Percentiles rank a stretch among this genome's conserved stretches.
Conservation (phyloP, 2,113 vertebrate genomes). For the Hiodon tergisus region DNA sequence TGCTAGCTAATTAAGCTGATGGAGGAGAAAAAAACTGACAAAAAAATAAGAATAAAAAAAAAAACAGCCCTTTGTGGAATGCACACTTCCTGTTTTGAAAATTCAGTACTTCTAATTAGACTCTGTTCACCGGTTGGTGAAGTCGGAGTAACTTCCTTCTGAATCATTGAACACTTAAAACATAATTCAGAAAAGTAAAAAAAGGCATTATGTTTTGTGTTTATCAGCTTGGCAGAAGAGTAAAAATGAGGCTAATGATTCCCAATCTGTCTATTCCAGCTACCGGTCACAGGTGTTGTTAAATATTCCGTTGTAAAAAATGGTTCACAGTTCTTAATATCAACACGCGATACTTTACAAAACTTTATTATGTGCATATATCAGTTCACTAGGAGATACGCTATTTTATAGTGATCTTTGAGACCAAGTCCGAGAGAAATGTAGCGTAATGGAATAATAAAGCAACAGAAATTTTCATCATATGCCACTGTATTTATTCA, state of each 20-base stretch:
- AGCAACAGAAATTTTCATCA: too few relatives aligned
- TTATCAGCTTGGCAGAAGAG: constrained; percentile 8
- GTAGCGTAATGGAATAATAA: too few relatives aligned
- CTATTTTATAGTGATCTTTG: too few relatives aligned
- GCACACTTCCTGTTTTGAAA: constrained; percentile 25
- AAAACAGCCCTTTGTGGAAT: constrained; percentile 29
- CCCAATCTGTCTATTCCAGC: not conserved
- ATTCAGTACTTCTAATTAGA: constrained; percentile 21
- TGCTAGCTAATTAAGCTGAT: constrained; percentile 86
- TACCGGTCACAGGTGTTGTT: not conserved
- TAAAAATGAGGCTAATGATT: constrained; percentile 6
- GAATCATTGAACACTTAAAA: constrained; percentile 11
- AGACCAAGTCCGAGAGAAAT: too few relatives aligned
- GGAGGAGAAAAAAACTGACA: constrained; percentile 45
- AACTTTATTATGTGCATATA: not conserved
- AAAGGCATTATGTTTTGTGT: not conserved
- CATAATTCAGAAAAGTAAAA: constrained; percentile 16
- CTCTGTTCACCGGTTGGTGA: constrained; percentile 16
- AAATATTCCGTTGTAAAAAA: not conserved
- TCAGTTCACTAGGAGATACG: not conserved
- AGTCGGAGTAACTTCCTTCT: constrained; percentile 43
- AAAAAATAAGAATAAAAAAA: constrained; percentile 46
- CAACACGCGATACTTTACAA: not conserved
- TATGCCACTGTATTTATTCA: too few relatives aligned
- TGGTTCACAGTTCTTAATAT: not conserved